A percentile compares a stretch with the other conserved stretches of the same genome.
phyloP scores from a whole-genome alignment of 2,888 invertebrate genomes.

The Pharmacophagus antenor region DNA sequence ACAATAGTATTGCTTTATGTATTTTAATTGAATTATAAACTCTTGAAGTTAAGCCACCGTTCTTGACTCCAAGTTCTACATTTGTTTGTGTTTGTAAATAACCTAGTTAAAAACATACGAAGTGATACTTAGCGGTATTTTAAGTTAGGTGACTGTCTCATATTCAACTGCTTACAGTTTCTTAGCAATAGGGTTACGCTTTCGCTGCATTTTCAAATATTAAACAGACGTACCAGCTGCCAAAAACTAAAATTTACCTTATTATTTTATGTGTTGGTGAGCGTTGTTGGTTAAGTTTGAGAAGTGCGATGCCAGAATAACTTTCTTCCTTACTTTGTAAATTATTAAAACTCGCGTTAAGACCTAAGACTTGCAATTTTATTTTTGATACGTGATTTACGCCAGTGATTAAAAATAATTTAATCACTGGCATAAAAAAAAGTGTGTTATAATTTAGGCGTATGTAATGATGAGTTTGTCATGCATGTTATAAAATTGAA shows the following conservation, averaged over 20 bases:
- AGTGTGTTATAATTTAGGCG: too few relatives aligned
- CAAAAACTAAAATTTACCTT: slow-evolving; percentile 25
- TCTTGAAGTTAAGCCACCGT: too few relatives aligned
- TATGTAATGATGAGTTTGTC: too few relatives aligned
- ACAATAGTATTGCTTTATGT: too few relatives aligned
- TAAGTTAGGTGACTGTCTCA: not conserved
- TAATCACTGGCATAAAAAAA: too few relatives aligned
- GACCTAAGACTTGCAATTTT: not conserved
- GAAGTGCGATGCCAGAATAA: slow-evolving; percentile 17
- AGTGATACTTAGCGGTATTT: not conserved
- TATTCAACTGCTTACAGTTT: slow-evolving; percentile 9
- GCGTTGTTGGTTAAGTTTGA: slow-evolving; percentile 18
- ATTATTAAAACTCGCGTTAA: not conserved
- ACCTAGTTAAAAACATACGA: too few relatives aligned
- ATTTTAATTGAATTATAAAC: too few relatives aligned
- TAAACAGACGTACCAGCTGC: slow-evolving; percentile 21
- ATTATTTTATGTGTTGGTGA: slow-evolving; percentile 20
- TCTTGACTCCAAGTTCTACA: too few relatives aligned
- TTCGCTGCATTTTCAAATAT: slow-evolving; percentile 26
- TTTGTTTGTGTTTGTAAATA: too few relatives aligned
- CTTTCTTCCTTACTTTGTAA: slow-evolving; percentile 4
- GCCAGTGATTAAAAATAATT: too few relatives aligned
- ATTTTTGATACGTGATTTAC: not conserved
- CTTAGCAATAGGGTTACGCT: slow-evolving; percentile 15
- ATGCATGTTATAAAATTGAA: too few relatives aligned